Evolutionary conservation across 1,140 invertebrate species (phyloP), one percentile per base, ranked within the genome.

Genomic region (Hylaeus volcanicus): DNA sequence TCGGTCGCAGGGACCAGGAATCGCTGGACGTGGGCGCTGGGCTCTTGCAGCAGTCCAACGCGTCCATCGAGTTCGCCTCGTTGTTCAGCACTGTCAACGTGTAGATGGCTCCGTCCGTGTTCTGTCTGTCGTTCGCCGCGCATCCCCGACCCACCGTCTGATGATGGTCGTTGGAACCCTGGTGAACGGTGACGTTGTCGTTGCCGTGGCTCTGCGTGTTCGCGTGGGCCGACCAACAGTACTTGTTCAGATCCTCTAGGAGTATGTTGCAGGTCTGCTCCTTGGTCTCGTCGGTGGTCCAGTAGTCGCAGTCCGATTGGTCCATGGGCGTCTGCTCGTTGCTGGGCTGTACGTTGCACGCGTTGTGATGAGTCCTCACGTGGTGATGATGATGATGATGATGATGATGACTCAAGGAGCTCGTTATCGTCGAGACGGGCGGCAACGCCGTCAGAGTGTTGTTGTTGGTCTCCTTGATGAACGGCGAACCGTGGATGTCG

Each of bases 181-280:
- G 68, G 11, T 85, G 87, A 39, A 88, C 87, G 58, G 12, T 77
- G 9, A 72, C 69, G n/a, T 63, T 78, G 12, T 81, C 84, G 58
- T 81, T 86, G 8, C 69, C 66, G 41, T 89, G 88, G 26, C 55
- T 69, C 68, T 81, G 82, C 0, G 65, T 41, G 69, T 87, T 90
- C 0, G 91, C 84, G 43, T 89, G 88, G 1, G 90, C 78, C 43
- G 90, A 95, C 96, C 96, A 97, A 86, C 96, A 97, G 91, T 96
- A 96, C 86, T 96, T 96, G 90, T 97, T 97, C 51, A 97, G 94
- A 90, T 97, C 96, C 91, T 97, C 96, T 82, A 97, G 92, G 70
- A 97, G 95, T 94, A 93, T 97, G 95, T 88, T 96, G 91, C 89
- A 96, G 91, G 89, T 95, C 94, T 83, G 95, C 92, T 91, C 96